Evolutionary conservation across 2,797 vertebrate species (phyloP).

Genomic region (Sylvilagus floridanus): DNA sequence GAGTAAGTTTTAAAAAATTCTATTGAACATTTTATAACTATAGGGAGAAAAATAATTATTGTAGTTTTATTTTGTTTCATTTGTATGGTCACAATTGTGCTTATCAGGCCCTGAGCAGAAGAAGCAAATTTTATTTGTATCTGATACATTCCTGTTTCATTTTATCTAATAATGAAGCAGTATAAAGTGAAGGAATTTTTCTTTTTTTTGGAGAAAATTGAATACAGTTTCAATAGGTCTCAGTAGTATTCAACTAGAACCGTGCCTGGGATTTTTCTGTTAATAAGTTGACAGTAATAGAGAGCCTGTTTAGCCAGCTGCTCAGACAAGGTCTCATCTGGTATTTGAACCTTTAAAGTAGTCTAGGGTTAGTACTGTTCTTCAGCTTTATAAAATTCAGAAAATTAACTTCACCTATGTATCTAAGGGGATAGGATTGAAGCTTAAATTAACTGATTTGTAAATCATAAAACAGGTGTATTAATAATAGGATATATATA

Average conservation of each 20-base stretch:
- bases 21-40: neutral
- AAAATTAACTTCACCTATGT: neutral
- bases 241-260: neutral
- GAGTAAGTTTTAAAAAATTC: neutral
- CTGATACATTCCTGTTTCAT: neutral
- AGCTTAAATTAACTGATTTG: constrained; percentile 44
- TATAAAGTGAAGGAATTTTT: neutral
- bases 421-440: neutral
- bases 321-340: constrained; percentile 17
- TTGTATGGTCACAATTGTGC: neutral
- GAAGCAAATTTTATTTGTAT: neutral
- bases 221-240: constrained; percentile 31
- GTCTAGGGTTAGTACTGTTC: neutral
- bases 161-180: neutral
- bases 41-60: constrained; percentile 13
- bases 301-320: constrained; percentile 25
- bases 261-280: neutral
- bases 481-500: neutral
- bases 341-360: constrained; percentile 35
- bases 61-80: constrained; percentile 6
- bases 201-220: neutral
- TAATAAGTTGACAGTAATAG: constrained; percentile 56
- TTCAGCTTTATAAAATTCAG: constrained; percentile 13
- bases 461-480: neutral
- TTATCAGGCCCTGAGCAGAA: neutral